Evolutionary conservation across 2,888 invertebrate genomes (phyloP).

Genomic region (Leistus spinibarbis): DNA sequence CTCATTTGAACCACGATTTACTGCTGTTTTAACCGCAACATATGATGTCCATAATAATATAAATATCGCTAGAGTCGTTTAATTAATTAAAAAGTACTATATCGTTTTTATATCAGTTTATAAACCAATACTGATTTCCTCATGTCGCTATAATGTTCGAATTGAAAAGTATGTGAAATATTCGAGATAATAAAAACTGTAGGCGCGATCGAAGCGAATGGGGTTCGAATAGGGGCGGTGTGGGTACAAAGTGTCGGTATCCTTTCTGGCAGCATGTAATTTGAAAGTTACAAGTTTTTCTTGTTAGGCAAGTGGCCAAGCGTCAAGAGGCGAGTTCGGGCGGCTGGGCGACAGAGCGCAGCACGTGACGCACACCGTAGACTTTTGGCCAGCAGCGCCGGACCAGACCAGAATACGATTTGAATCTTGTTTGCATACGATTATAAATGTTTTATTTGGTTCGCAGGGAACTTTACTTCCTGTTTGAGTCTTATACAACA

Average conservation of each 20-base stretch:
- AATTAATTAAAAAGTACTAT: too few species aligned
- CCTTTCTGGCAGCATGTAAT: conserved; percentile 10
- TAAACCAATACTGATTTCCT: too few species aligned
- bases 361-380: not conserved
- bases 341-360: not conserved
- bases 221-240: conserved; percentile 36
- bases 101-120: too few species aligned
- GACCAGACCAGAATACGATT: conserved; percentile 31
- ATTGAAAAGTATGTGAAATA: too few species aligned
- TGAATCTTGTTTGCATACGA: conserved; percentile 38
- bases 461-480: conserved; percentile 26
- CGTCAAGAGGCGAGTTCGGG: not conserved
- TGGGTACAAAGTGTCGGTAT: not conserved
- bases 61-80: too few species aligned
- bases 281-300: conserved; percentile 28
- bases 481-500: not conserved
- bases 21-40: too few species aligned
- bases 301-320: conserved; percentile 4
- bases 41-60: too few species aligned
- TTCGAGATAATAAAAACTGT: too few species aligned
- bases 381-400: conserved; percentile 2
- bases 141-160: too few species aligned
- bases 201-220: too few species aligned
- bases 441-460: conserved; percentile 40
- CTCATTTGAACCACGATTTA: too few species aligned